Evolutionary conservation across 2,113 vertebrate species (phyloP), one percentile per base, ranked within the genome.

Genomic region (Blennius ocellaris): DNA sequence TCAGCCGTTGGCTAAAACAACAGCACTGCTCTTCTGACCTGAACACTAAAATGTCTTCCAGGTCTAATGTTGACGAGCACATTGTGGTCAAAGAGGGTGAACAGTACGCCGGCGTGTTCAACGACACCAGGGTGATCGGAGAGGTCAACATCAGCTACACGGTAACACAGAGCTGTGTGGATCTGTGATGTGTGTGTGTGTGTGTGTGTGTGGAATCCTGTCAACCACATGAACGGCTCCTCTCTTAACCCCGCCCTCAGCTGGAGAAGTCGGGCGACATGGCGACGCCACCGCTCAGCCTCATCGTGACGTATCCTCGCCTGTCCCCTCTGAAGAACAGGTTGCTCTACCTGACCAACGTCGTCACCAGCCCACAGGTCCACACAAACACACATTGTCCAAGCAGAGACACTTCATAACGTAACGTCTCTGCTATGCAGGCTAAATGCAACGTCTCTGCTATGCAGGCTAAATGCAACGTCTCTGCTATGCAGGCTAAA

Each of bases 81-180:
- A 78, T 98, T 49, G 90, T 92, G 40, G 83, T 98, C 61, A 92
- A 93, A 68, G 93, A 95, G 77, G 96, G 95, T 48, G 96, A 97
- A 38, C 91, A 94, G 0, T 70, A 94, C 2, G 84, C 95, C 40
- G 80, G 73, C 36, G 15, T 89, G 7, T 89, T 98, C 76, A 97
- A 95, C 66, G 93, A 96, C 67, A 96, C 95, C 56, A 92, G 89
- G 3, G 87, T 93, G 44, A 95, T 97, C 0, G 96, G 96, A 45
- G 94, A 96, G 92, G 82, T 98, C 86, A 93, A 93, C 79, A 87
- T 99, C 54, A 95, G 87, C 85, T 98, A 97, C 72, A 92, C 74
- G 94, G 97, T 98, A 95, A 96, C 92, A 30, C 21, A 30, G 21
- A 53, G 47, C 57, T 65, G 15, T 17, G 36, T 60, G 38, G 30